These are phyloP conservation scores for Bellardia pandia DNA, from an alignment of 2,888 invertebrate species.

Conservation along the genomic window DNA sequence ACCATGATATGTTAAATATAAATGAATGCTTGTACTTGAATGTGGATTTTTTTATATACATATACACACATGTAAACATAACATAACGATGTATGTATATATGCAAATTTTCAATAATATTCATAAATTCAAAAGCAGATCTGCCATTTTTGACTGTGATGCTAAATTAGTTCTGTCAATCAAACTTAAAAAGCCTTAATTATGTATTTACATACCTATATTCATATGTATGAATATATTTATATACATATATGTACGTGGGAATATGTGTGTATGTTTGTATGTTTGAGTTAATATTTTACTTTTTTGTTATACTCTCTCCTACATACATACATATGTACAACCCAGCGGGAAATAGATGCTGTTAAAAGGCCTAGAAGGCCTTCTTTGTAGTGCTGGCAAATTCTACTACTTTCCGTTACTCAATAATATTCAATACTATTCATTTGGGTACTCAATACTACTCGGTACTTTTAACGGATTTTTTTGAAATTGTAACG, in stretches of 20 bases:
- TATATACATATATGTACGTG: no score
- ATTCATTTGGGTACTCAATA: no score
- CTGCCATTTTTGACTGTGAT: slow-evolving; percentile 63
- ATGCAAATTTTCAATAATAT: slow-evolving; percentile 41
- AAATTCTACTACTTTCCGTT: no score
- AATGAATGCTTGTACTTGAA: not conserved
- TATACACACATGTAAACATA: not conserved
- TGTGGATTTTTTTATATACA: slow-evolving; percentile 34
- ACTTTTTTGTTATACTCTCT: not conserved
- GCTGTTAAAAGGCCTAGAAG: no score
- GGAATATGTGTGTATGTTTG: not conserved
- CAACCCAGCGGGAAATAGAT: no score
- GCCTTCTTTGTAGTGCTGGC: no score
- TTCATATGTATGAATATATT: no score
- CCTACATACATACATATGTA: not conserved
- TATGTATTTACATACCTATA: not conserved
- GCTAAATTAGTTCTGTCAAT: slow-evolving; percentile 75
- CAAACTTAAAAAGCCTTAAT: slow-evolving; percentile 66
- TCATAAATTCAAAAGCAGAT: slow-evolving; percentile 64
- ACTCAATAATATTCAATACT: no score
- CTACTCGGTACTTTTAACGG: no score
- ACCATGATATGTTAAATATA: not conserved
- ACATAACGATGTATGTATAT: not conserved
- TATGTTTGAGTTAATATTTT: not conserved
- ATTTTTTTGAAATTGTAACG: no score